These are phyloP conservation scores for Tenthredo amoena DNA, from an alignment of 2,888 invertebrate species.

Conservation along the genomic window DNA sequence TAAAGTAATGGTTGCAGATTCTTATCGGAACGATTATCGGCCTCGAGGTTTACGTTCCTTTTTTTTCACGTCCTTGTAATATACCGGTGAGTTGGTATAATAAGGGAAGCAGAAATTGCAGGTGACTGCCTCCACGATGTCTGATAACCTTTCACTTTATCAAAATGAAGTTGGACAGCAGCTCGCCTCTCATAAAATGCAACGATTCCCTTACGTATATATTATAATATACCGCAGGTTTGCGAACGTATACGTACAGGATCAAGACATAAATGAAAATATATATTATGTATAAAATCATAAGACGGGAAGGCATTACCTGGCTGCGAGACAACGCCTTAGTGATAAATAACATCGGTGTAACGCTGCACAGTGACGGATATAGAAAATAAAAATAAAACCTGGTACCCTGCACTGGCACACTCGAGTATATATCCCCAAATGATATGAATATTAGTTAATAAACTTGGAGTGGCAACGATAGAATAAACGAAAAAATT, in stretches of 20 bases:
- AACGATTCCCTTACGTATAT: constrained; percentile 19
- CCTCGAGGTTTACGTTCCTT: constrained; percentile 30
- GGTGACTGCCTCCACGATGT: constrained; percentile 19
- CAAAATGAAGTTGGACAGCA: constrained; percentile 19
- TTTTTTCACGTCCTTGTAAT: constrained; percentile 56
- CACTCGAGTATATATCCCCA: not conserved
- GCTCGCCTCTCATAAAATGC: not conserved
- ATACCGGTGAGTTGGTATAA: constrained; percentile 54
- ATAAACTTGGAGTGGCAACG: not conserved
- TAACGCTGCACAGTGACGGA: not conserved
- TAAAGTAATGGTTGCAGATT: constrained; percentile 5
- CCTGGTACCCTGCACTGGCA: not conserved
- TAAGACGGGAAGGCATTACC: constrained; percentile 12
- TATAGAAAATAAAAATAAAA: not conserved
- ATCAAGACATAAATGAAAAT: constrained; percentile 18
- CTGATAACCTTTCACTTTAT: constrained; percentile 48
- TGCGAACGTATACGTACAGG: not conserved
- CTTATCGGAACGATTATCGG: constrained; percentile 31
- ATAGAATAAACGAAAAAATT: not conserved
- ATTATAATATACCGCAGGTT: not conserved
- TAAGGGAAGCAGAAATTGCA: constrained; percentile 42
- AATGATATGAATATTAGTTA: not conserved
- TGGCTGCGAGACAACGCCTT: not conserved
- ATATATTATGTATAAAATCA: constrained; percentile 30
- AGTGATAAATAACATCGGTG: constrained; percentile 25